phyloP scores from a whole-genome alignment of 2,113 vertebrate species.

The Oxygymnocypris stewartii region DNA sequence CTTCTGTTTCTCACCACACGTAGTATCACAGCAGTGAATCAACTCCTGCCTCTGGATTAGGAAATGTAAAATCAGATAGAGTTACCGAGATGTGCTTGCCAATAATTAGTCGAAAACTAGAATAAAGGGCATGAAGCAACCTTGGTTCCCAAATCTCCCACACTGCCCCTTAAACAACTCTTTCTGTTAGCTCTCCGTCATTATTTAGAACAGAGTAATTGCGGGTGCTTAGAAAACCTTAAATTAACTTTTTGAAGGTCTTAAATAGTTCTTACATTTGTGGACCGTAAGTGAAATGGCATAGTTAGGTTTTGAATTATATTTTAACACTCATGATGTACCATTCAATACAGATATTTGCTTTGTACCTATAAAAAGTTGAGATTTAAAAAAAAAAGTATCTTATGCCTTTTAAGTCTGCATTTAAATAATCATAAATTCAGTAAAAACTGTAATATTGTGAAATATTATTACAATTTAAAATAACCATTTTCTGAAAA shows the following conservation, averaged over 20 bases:
- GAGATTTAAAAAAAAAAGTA: too few relatives aligned
- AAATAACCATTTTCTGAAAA: not conserved
- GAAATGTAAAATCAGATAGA: conserved; percentile 68
- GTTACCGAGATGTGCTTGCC: conserved; percentile 74
- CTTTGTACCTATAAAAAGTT: not conserved
- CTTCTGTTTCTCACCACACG: conserved; percentile 41
- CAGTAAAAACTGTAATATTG: too few relatives aligned
- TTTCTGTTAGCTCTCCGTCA: not conserved
- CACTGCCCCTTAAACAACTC: not conserved
- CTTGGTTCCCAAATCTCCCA: conserved; percentile 39
- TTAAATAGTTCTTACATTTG: not conserved
- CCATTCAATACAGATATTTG: not conserved
- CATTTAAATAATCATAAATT: too few relatives aligned
- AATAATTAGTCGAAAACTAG: conserved; percentile 56
- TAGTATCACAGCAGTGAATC: conserved; percentile 34
- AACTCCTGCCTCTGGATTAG: conserved; percentile 32
- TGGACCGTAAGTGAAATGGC: not conserved
- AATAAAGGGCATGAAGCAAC: conserved; percentile 51
- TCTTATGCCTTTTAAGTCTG: too few relatives aligned
- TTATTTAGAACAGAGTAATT: not conserved
- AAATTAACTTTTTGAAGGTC: not conserved
- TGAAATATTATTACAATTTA: too few relatives aligned
- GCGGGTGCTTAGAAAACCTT: not conserved
- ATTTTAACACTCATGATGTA: not conserved
- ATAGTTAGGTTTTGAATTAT: not conserved